Evolutionary conservation across 2,113 vertebrate species (phyloP).

Genomic region (Nematolebias whitei): DNA sequence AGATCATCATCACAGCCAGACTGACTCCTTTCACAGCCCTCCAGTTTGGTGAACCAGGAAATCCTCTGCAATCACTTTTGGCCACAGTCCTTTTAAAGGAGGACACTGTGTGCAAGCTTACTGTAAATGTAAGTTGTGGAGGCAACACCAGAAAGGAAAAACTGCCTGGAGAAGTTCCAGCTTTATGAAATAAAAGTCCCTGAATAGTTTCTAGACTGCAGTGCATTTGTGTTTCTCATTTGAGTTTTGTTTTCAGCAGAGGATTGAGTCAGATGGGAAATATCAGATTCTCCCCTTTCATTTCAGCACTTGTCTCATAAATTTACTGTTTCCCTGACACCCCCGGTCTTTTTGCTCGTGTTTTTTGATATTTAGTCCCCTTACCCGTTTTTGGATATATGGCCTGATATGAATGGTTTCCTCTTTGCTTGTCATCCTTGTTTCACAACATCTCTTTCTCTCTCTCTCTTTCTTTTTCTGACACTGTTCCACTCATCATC

Average conservation of each 20-base stretch:
- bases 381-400: constrained; percentile 10
- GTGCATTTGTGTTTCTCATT: constrained; percentile 67
- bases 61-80: constrained; percentile 37
- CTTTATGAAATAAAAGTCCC: constrained; percentile 31
- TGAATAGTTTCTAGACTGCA: constrained; percentile 33
- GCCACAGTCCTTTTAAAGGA: constrained; percentile 35
- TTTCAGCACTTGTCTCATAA: constrained; percentile 51
- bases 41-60: constrained; percentile 44
- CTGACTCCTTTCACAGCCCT: constrained; percentile 32
- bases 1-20: constrained; percentile 20
- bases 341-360: constrained; percentile 13
- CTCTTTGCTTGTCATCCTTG: constrained; percentile 29
- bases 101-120: constrained; percentile 28
- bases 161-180: constrained; percentile 39
- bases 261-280: constrained; percentile 57
- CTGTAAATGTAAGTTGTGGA: constrained; percentile 30
- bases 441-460: constrained; percentile 23
- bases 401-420: constrained; percentile 21
- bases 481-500: constrained; percentile 8
- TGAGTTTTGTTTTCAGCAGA: constrained; percentile 49
- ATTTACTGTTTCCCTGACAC: constrained; percentile 37
- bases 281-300: constrained; percentile 23
- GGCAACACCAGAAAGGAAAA: constrained; percentile 3
- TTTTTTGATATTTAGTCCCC: constrained; percentile 24
- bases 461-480: no score